A percentile compares a stretch with the other conserved stretches of the same genome.
Conservation (phyloP, 2,113 vertebrate species). For the Meriones unguiculatus region DNA sequence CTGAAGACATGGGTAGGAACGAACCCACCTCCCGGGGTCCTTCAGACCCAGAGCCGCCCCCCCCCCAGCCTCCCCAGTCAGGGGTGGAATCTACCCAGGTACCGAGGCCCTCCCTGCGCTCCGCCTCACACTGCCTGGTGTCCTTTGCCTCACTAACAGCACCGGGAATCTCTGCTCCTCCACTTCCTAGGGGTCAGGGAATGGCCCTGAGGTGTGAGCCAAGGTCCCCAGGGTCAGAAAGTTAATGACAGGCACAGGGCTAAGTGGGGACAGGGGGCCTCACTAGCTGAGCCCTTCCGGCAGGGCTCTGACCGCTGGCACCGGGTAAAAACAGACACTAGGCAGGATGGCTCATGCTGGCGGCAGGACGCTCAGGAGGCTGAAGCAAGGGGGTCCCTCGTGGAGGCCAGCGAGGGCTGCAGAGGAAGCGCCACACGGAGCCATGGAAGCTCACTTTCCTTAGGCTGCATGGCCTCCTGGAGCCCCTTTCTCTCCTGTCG, state of each 20-base stretch:
- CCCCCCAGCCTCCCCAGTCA: neutral
- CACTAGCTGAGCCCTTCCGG: neutral
- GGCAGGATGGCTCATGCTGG: neutral
- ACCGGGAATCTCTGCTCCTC: no score
- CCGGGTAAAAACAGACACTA: neutral
- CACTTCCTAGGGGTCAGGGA: neutral
- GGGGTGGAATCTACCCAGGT: neutral
- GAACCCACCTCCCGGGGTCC: neutral
- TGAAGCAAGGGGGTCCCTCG: neutral
- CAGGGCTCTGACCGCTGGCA: neutral
- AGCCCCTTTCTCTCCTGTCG: neutral
- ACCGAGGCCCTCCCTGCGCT: neutral
- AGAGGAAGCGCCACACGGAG: neutral
- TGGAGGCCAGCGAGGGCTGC: neutral
- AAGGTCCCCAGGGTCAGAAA: neutral
- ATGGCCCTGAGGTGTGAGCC: neutral
- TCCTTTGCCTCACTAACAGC: neutral
- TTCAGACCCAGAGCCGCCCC: neutral
- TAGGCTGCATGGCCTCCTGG: neutral
- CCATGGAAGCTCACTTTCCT: accelerated
- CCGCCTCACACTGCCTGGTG: accelerated
- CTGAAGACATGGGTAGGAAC: neutral
- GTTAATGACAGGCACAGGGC: neutral
- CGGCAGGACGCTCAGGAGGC: neutral
- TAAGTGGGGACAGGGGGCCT: neutral